A percentile compares a stretch with the other conserved stretches of the same genome.
Conservation (phyloP, 2,113 vertebrate genomes). For the Pontoporia blainvillei region DNA sequence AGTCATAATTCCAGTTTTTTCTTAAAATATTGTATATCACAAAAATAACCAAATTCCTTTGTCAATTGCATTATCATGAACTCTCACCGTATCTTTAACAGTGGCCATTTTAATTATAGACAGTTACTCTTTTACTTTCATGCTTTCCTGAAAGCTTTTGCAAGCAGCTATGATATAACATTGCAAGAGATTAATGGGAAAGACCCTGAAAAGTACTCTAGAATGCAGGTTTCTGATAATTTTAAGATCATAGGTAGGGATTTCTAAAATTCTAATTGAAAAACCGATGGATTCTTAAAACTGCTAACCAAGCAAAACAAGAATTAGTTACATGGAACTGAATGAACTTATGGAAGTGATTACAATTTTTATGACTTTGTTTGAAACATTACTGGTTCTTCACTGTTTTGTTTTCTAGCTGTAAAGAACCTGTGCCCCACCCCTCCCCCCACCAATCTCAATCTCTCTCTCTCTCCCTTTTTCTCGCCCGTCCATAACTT, state of each 20-base stretch:
- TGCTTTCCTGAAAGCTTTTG: neutral
- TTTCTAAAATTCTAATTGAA: neutral
- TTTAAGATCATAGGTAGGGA: too few species aligned
- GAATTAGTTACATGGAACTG: neutral
- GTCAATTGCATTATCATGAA: neutral
- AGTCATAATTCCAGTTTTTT: neutral
- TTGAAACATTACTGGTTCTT: neutral
- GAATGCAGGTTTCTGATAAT: neutral
- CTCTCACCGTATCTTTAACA: neutral
- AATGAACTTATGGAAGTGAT: neutral
- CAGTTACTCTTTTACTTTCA: neutral
- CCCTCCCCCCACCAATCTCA: neutral
- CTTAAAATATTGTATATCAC: neutral
- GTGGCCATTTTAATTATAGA: neutral
- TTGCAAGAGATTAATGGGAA: neutral
- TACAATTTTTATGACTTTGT: neutral
- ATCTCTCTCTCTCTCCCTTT: neutral
- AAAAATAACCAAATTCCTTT: neutral
- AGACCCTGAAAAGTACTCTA: neutral
- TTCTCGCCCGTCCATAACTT: neutral
- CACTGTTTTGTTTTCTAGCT: neutral
- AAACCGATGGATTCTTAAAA: neutral
- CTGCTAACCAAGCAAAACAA: neutral
- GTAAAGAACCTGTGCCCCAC: neutral
- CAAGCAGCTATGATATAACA: neutral